Evolutionary conservation across 1,140 invertebrate species (phyloP), one percentile per base, ranked within the genome.

Genomic region (Cylas formicarius): DNA sequence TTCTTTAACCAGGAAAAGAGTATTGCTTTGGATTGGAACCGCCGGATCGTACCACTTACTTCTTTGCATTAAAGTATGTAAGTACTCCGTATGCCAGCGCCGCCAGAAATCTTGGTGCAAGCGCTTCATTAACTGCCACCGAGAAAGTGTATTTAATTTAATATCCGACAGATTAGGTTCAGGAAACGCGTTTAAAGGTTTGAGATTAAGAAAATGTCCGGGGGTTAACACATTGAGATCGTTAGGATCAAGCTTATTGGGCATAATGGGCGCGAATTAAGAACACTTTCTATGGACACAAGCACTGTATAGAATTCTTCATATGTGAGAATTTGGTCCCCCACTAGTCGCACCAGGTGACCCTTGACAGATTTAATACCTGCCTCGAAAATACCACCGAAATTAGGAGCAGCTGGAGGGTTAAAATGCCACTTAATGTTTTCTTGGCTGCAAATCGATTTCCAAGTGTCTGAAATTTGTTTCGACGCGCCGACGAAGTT

Each of bases 301-400:
- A 34, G 17, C 4, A 48, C 13, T 8, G 36, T 42, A 16, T 1
- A n/a, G 24, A 50, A 46, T 19, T 50, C 34, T 14, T 50, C 48
- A 29, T 24, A 49, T 4, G 47, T 49, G 19, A 43, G 14, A n/a
- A 9, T 16, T 11, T 8, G 7, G 2, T 44, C 29, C 7, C 17
- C 37, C n/a, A 42, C 17, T 21, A 49, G 32, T 6, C 47, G 7
- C 17, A 4, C 13, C 27, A 50, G 9, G 48, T 11, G 13, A 48
- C 10, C 10, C 44, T 71, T 72, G 4, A 60, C 50, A 18, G 45
- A 48, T 50, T 66, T 67, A 0, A 72, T 57, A 1, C 52, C 61
- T 2, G 57, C 51, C 48, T 72, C 70, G 56, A 63, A 68, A 17
- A 67, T 21, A 11, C 64, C 67, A n/a, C 68, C 67, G 38, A 72